Evolutionary conservation across 1,140 invertebrate species (phyloP).

Genomic region (Ceratina japonica): DNA sequence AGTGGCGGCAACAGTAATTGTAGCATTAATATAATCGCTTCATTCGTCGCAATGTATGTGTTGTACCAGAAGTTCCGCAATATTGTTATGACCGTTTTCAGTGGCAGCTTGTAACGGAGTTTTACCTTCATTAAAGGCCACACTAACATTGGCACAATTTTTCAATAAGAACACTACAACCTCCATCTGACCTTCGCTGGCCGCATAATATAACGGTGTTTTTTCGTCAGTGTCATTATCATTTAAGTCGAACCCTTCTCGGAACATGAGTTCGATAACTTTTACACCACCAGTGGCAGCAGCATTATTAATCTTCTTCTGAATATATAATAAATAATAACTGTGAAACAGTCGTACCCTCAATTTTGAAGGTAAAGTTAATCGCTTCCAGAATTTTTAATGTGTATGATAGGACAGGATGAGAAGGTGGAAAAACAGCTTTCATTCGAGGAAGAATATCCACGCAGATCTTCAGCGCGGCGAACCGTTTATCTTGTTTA

Average conservation of each 20-base stretch:
- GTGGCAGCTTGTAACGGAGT: slow-evolving; percentile 17
- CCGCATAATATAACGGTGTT: not conserved
- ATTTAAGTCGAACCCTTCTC: no score
- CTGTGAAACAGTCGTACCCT: no score
- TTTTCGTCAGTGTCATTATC: not conserved
- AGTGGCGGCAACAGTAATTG: slow-evolving; percentile 22
- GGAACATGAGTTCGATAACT: not conserved
- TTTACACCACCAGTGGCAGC: not conserved
- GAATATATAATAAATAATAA: no score
- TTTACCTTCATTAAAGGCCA: slow-evolving; percentile 5
- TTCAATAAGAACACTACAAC: not conserved
- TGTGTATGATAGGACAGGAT: no score
- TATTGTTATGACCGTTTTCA: not conserved
- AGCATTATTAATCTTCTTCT: no score
- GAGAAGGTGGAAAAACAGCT: no score
- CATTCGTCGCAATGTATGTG: slow-evolving; percentile 4
- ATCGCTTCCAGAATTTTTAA: no score
- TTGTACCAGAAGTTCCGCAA: slow-evolving; percentile 28
- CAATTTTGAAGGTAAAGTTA: no score
- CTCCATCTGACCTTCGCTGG: not conserved
- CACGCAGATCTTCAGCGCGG: not conserved
- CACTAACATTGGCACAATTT: slow-evolving; percentile 4
- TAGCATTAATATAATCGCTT: slow-evolving; percentile 30
- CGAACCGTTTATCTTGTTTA: not conserved
- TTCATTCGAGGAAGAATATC: not conserved